Base-by-base conservation (phyloP, 2,113 vertebrate genomes). In the Perognathus longimembris region DNA sequence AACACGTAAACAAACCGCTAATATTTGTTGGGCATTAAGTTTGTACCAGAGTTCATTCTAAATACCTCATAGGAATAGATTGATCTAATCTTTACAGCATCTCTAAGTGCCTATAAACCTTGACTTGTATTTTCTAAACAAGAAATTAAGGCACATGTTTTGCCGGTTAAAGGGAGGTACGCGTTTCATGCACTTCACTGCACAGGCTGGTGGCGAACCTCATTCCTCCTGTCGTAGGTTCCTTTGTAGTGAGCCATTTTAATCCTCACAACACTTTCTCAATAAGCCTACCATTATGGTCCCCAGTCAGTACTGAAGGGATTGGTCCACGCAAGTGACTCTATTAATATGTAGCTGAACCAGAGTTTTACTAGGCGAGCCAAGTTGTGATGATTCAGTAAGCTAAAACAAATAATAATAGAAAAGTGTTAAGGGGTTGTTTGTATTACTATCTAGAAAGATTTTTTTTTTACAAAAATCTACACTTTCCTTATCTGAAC, bases 61-160 rank as follows among this genome's bases (percentile, higher is more conserved):
- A 93, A 73, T 38, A 84, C 22, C 59, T 79, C 36, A 34, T 78
- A 54, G 61, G 38, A 66, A 79, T 18, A 22, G 24, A 81, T 11
- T 67, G 4, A 42, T 69, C 7, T n/a, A 89, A 76, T 87, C 11
- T 26, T 80, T 4, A 73, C 9, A 86, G 28, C 26, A 85, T 80
- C 21, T 86, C 54, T 38, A 80, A 57, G 32, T 69, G 5, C 24
- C 59, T 61, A n/a, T 7, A 89, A 83, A 20, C 34, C 20, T 50
- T 92, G 57, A 64, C 89, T 64, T 89, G 26, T 5, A 63, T 76
- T 94, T 61, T 75, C 5, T 74, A 88, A 34, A 50, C 84, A 40
- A 93, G 80, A 90, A 90, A 61, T 71, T 36, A 87, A 80, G 36
- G 70, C 24, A 85, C 32, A 75, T 11, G 22, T 63, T 93, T 85